Conservation (phyloP, 2,113 vertebrate species). For the Gulo gulo region DNA sequence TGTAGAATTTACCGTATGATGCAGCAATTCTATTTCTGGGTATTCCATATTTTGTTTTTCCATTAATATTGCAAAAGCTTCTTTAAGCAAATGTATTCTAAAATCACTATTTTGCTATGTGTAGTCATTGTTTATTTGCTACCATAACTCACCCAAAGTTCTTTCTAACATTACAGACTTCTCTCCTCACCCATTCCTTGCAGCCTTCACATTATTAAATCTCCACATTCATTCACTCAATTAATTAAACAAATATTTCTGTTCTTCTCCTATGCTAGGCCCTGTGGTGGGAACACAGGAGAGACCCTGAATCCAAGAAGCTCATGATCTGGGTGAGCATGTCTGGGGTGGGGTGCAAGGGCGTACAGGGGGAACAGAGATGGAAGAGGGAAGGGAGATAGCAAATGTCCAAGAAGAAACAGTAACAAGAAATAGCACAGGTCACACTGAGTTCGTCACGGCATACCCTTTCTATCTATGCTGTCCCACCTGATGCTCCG, state of each 20-base stretch:
- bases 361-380: not conserved
- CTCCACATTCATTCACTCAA: not conserved
- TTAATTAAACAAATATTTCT: not conserved
- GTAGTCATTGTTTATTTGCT: not conserved
- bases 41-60: not conserved
- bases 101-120: not conserved
- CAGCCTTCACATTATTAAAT: not conserved
- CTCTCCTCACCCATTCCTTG: not conserved
- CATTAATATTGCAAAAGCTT: not conserved
- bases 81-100: not conserved
- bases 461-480: not conserved
- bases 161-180: not conserved
- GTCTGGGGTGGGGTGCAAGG: accelerated
- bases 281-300: not conserved
- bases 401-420: not conserved
- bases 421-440: not conserved
- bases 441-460: not conserved
- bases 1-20: not conserved
- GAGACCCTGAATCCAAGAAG: not conserved
- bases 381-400: not conserved
- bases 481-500: not conserved
- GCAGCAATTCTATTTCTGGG: not conserved
- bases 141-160: not conserved
- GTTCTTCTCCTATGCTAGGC: not conserved
- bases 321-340: not conserved